A percentile compares a stretch with the other conserved stretches of the same genome.
Conservation (phyloP, 37 sponge, comb jelly and placozoan genomes). For the Ephydatia muelleri region DNA sequence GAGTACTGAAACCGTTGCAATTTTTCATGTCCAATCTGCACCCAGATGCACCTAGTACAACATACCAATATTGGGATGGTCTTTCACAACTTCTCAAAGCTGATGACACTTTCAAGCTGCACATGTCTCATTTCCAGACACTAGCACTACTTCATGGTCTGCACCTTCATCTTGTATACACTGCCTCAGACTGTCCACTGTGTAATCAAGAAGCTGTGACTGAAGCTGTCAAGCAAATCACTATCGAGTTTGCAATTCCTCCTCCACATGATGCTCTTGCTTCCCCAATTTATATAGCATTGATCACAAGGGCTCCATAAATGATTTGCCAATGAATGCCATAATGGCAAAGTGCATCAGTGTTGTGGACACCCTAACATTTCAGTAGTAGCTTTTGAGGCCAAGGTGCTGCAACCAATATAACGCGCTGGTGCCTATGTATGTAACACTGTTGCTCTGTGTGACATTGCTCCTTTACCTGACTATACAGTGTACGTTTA, state of each 20-base stretch:
- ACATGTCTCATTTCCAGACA: conserved; percentile 2
- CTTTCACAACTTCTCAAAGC: background rate
- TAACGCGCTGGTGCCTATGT: no score
- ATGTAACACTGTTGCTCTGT: no score
- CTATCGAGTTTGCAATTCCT: background rate
- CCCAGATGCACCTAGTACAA: background rate
- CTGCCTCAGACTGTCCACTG: background rate
- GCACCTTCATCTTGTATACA: background rate
- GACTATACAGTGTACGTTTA: no score
- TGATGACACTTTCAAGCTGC: background rate
- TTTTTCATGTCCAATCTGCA: conserved; percentile 4
- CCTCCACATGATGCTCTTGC: background rate
- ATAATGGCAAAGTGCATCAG: no score
- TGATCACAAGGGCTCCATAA: no score
- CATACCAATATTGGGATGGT: background rate
- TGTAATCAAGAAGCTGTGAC: background rate
- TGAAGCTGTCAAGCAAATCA: background rate
- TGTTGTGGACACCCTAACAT: no score
- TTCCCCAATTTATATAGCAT: background rate
- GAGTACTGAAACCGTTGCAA: conserved; percentile 7
- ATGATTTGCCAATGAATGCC: no score
- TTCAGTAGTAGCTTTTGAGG: no score
- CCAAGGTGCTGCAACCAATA: no score
- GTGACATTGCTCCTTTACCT: no score
- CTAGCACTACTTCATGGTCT: conserved; percentile 7